These are phyloP conservation scores for Ennomos fuscantarius DNA, from an alignment of 2,888 invertebrate genomes.

Conservation along the genomic window DNA sequence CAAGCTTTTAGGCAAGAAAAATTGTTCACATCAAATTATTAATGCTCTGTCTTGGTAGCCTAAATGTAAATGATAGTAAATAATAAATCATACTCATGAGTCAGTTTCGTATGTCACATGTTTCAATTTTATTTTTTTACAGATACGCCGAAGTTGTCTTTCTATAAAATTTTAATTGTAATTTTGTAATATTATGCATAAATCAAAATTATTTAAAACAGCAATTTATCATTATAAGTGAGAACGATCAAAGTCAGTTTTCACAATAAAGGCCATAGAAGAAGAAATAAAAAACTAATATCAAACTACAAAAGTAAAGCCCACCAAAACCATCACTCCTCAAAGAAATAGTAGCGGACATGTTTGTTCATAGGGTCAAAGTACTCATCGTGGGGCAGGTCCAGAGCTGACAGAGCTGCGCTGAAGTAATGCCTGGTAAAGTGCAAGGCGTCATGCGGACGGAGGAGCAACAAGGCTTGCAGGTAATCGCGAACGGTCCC, in stretches of 20 bases:
- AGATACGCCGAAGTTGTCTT: no score
- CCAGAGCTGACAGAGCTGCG: slow-evolving; percentile 73
- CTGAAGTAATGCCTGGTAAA: slow-evolving; percentile 85
- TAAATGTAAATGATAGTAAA: neutral
- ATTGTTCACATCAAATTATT: slow-evolving; percentile 11
- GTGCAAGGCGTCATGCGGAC: slow-evolving; percentile 82
- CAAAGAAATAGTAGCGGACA: slow-evolving; percentile 76
- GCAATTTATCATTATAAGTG: no score
- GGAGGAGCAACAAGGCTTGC: slow-evolving; percentile 83
- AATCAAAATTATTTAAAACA: no score
- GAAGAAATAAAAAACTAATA: neutral
- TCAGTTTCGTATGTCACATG: neutral
- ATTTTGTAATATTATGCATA: no score
- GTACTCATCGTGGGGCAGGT: slow-evolving; percentile 79
- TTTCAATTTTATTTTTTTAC: no score
- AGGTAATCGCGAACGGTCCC: slow-evolving; percentile 86
- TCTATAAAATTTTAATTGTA: no score
- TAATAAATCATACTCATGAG: neutral
- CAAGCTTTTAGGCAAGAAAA: slow-evolving; percentile 25
- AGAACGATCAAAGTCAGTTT: no score
- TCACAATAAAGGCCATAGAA: neutral
- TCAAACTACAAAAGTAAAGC: slow-evolving; percentile 1
- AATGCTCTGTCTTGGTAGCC: neutral
- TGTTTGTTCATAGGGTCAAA: slow-evolving; percentile 71
- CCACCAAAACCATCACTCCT: slow-evolving; percentile 53